Percentiles rank a stretch among this genome's conserved stretches.
These are phyloP conservation scores for Iphiclides podalirius DNA, from an alignment of 2,888 invertebrate species.

Conservation along the genomic window DNA sequence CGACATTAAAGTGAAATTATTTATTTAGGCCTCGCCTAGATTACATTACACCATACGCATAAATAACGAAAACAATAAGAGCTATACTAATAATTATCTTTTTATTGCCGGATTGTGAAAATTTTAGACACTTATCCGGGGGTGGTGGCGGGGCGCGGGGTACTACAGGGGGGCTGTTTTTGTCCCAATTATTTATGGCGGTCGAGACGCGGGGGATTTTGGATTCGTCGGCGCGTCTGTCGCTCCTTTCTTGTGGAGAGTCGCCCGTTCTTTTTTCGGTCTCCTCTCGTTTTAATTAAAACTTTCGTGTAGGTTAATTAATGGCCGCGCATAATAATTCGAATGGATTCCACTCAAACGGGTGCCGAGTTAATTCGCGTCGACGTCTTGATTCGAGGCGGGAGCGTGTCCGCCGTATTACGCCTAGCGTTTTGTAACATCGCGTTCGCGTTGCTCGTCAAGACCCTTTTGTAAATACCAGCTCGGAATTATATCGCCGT, in stretches of 20 bases:
- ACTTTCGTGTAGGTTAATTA: conserved; percentile 74
- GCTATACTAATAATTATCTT: conserved; percentile 81
- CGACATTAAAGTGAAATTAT: conserved; percentile 79
- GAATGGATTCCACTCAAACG: conserved; percentile 36
- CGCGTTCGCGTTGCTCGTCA: too few relatives aligned
- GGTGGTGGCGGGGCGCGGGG: too few relatives aligned
- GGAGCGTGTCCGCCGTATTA: not conserved
- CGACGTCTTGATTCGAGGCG: conserved; percentile 23
- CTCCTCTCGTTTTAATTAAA: conserved; percentile 71
- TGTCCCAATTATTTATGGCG: conserved; percentile 79
- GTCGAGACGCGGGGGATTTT: conserved; percentile 73
- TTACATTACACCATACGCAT: conserved; percentile 80
- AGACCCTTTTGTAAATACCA: too few relatives aligned
- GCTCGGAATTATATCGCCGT: too few relatives aligned
- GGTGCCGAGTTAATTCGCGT: conserved; percentile 19
- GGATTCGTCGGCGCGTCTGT: conserved; percentile 70
- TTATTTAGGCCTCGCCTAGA: conserved; percentile 79
- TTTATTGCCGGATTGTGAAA: conserved; percentile 81
- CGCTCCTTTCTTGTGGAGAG: conserved; percentile 68
- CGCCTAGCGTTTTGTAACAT: too few relatives aligned
- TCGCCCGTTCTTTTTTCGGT: conserved; percentile 22
- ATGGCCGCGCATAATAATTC: conserved; percentile 56
- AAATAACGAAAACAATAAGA: conserved; percentile 81
- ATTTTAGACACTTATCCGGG: conserved; percentile 80
- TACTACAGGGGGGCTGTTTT: conserved; percentile 56